Percentiles rank a stretch among this genome's conserved stretches.
phyloP scores from a whole-genome alignment of 2,113 vertebrate genomes.

The Hydrochoerus hydrochaeris region DNA sequence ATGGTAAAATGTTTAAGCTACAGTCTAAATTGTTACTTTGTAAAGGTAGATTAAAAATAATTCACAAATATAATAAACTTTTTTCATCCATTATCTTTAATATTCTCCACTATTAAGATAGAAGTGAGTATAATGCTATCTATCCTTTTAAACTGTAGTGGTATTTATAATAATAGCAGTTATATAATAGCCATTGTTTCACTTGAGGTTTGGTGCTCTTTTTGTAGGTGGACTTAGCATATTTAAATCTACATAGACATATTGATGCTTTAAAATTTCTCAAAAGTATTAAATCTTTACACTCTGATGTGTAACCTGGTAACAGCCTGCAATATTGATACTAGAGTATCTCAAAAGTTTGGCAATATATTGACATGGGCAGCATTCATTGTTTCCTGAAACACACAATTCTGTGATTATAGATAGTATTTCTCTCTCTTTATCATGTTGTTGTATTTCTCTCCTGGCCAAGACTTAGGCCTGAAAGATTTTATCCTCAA shows the following conservation, averaged over 20 bases:
- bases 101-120: slow-evolving; percentile 5
- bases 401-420: neutral
- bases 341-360: slow-evolving; percentile 6
- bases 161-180: neutral
- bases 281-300: slow-evolving; percentile 5
- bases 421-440: neutral
- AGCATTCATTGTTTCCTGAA: neutral
- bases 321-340: neutral
- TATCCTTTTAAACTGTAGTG: neutral
- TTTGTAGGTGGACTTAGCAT: neutral
- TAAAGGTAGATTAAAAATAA: neutral
- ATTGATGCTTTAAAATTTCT: slow-evolving; percentile 11
- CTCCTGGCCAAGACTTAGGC: neutral
- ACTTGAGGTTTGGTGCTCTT: neutral
- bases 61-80: slow-evolving; percentile 19
- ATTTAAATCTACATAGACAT: slow-evolving; percentile 2
- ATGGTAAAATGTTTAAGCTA: slow-evolving; percentile 46
- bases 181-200: slow-evolving; percentile 16
- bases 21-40: slow-evolving; percentile 11
- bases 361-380: neutral
- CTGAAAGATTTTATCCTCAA: neutral
- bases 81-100: neutral
- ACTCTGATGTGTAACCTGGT: neutral
- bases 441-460: slow-evolving; percentile 37
- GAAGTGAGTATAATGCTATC: neutral